Percentiles rank a stretch among this genome's conserved stretches.
Evolutionary conservation across 1,140 invertebrate species (phyloP).

Genomic region (Lepidurus arcticus): DNA sequence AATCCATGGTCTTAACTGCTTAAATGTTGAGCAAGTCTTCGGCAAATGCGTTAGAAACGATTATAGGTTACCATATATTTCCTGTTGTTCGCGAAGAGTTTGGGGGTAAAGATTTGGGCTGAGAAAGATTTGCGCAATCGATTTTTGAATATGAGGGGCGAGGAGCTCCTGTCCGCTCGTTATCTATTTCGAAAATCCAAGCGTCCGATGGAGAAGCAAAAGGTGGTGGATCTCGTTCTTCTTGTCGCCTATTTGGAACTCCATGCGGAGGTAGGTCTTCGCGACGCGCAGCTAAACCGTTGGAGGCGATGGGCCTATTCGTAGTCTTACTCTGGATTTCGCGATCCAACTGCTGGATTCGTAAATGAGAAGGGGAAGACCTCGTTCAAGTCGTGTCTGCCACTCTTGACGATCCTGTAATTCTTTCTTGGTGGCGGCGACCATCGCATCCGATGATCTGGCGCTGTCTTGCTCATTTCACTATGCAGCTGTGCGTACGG

Average conservation of each 20-base stretch:
- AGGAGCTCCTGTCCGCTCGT: background rate
- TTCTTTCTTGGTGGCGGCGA: background rate
- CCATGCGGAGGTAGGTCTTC: background rate
- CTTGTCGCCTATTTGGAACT: background rate
- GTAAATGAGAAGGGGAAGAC: background rate
- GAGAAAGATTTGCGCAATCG: background rate
- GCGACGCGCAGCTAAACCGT: background rate
- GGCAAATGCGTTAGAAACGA: background rate
- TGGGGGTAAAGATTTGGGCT: slow-evolving; percentile 17
- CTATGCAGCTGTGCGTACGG: background rate
- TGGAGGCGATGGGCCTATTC: background rate
- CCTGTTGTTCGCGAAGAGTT: background rate
- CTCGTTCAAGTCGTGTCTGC: background rate
- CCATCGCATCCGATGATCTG: background rate
- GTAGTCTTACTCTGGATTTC: background rate
- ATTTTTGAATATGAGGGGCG: background rate
- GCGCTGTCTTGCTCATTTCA: background rate
- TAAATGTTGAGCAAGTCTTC: background rate
- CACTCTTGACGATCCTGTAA: background rate
- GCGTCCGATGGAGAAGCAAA: background rate
- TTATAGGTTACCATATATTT: background rate
- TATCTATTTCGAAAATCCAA: background rate
- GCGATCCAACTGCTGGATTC: background rate
- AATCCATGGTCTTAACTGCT: background rate
- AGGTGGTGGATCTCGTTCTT: background rate